Conservation (phyloP, 2,888 invertebrate genomes). For the Beris chalybata region DNA sequence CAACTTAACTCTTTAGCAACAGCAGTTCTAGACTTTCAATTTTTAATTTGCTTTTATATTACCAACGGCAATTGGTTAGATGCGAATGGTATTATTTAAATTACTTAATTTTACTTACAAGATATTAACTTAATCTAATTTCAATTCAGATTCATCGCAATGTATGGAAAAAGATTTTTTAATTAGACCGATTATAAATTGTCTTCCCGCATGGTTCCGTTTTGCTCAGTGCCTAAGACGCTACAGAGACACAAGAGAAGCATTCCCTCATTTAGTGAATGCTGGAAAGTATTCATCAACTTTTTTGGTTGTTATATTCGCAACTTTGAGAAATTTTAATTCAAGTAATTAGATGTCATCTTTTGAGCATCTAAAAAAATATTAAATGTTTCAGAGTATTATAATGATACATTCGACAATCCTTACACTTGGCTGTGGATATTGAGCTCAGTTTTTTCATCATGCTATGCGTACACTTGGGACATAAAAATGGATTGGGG, state of each 20-base stretch:
- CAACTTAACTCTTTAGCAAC: slow-evolving; percentile 92
- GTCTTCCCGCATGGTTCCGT: slow-evolving; percentile 95
- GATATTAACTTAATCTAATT: slow-evolving; percentile 1
- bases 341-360: slow-evolving; percentile 57
- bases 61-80: slow-evolving; percentile 74
- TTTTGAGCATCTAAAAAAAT: not conserved
- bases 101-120: not conserved
- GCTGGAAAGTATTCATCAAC: slow-evolving; percentile 98
- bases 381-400: slow-evolving; percentile 57
- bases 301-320: slow-evolving; percentile 89
- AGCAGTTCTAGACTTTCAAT: slow-evolving; percentile 92
- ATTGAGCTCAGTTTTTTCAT: slow-evolving; percentile 78
- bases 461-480: slow-evolving; percentile 96
- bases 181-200: slow-evolving; percentile 82
- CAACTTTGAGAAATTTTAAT: slow-evolving; percentile 69
- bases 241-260: slow-evolving; percentile 90
- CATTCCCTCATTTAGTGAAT: slow-evolving; percentile 95
- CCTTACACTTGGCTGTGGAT: slow-evolving; percentile 92
- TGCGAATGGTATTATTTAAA: slow-evolving; percentile 57
- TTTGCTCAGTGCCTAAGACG: slow-evolving; percentile 96
- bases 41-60: slow-evolving; percentile 88
- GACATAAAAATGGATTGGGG: slow-evolving; percentile 99
- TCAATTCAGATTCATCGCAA: slow-evolving; percentile 61
- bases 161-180: slow-evolving; percentile 73
- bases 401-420: slow-evolving; percentile 68